A percentile compares a stretch with the other conserved stretches of the same genome.
These are phyloP conservation scores for Thaleichthys pacificus DNA, from an alignment of 2,797 vertebrate genomes.

Conservation along the genomic window DNA sequence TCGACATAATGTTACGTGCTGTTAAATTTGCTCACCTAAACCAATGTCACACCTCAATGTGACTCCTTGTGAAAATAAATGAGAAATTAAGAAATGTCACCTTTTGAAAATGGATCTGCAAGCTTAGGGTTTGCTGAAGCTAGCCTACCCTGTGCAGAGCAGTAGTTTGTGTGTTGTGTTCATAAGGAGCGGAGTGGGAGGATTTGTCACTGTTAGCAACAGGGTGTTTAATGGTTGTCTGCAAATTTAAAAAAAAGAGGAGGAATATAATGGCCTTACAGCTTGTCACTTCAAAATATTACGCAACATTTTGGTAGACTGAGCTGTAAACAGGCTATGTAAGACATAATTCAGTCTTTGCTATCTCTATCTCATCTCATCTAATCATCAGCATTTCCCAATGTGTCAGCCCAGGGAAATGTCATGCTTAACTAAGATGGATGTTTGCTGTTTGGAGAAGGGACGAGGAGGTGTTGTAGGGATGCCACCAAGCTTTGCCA, in stretches of 20 bases:
- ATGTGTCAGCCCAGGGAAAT: no score
- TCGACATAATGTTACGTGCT: no score
- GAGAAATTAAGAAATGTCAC: neutral
- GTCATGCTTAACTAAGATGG: neutral
- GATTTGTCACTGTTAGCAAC: slow-evolving; percentile 51
- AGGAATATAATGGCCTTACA: neutral
- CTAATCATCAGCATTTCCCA: no score
- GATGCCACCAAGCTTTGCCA: neutral
- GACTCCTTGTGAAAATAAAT: neutral
- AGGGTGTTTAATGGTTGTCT: slow-evolving; percentile 28
- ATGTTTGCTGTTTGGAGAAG: neutral
- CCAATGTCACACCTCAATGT: neutral
- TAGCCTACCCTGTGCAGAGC: neutral
- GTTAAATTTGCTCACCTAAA: neutral
- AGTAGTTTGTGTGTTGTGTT: slow-evolving; percentile 13
- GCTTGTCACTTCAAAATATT: no score
- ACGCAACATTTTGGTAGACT: no score
- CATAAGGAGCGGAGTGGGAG: slow-evolving; percentile 35
- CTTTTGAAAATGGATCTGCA: neutral
- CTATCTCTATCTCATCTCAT: neutral
- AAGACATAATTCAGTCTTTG: neutral
- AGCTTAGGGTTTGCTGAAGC: neutral
- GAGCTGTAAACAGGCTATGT: neutral
- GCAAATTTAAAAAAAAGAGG: slow-evolving; percentile 1
- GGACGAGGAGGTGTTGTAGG: neutral